Base-by-base conservation (phyloP, 2,888 invertebrate genomes). In the Spodoptera picta region DNA sequence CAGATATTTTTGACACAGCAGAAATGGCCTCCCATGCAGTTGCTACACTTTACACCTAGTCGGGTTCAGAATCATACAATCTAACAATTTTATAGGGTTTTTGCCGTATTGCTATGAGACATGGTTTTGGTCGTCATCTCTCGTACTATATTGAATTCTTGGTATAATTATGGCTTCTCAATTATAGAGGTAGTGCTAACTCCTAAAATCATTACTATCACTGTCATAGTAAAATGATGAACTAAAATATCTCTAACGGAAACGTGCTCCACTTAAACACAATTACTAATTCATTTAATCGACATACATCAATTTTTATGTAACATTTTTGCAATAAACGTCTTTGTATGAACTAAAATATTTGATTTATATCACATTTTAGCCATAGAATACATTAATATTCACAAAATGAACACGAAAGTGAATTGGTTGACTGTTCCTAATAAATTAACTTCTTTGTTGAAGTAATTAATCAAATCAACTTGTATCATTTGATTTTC, bases 271-370 rank as follows among this genome's bases (percentile, higher is more conserved):
- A 73, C 60, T 71, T 73, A 50, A 4, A 47, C 11, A 12, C 51
- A 45, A 60, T 63, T 50, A 54, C 48, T 43, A 31, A 61, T 54
- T 43, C 19, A 54, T 52, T 51, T 60, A 65, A 77, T 77, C 61
- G 75, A 53, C 55, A 65, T 65, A 50, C 48, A 70, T 71, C 60
- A 73, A 51, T 7, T 56, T 65, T 54, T 27, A 68, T 44, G 47
- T 51, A 60, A 65, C 43, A 44, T 63, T 59, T 58, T 73, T 41
- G 55, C 65, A 36, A 60, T 65, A 61, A 65, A 64, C 10, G 43
- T 59, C 54, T 60, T 12, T 47, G 42, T 60, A 60, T 2, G n/a
- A 27, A 59, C 42, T 48, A 44, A 24, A 55, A 44, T 0, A 23
- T 7, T 0, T 66, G n/a, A 69, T 61, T 63, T 53, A 65, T 19